Conservation (phyloP, 2,113 vertebrate species). For the Paedocypris sp. region DNA sequence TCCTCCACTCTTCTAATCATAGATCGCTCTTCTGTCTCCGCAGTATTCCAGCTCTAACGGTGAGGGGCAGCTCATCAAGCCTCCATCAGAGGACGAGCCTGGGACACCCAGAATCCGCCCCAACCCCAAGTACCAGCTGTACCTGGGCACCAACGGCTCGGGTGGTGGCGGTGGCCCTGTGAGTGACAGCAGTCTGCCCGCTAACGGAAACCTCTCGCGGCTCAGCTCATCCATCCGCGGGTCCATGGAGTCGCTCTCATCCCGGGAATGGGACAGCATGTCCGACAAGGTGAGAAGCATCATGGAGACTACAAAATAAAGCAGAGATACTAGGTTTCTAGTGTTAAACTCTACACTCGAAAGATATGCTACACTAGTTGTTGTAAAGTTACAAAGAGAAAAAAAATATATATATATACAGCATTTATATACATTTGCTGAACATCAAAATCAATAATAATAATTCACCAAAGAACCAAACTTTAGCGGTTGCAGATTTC, state of each 20-base stretch:
- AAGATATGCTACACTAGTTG: too few relatives aligned
- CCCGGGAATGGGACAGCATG: conserved; percentile 53
- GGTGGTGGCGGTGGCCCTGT: conserved; percentile 39
- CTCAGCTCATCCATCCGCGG: conserved; percentile 37
- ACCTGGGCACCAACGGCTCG: conserved; percentile 37
- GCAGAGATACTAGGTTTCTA: background rate
- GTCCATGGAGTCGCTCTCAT: conserved; percentile 58
- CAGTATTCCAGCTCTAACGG: conserved; percentile 52
- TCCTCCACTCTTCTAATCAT: too few relatives aligned
- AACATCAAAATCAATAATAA: too few relatives aligned
- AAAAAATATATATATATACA: too few relatives aligned
- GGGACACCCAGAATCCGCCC: conserved; percentile 27
- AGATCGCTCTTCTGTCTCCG: background rate
- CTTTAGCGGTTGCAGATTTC: too few relatives aligned
- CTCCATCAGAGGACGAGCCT: conserved; percentile 42
- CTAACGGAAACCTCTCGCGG: conserved; percentile 43
- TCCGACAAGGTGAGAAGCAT: conserved; percentile 57
- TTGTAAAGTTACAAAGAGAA: too few relatives aligned
- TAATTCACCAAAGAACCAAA: too few relatives aligned
- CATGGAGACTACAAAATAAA: too few relatives aligned
- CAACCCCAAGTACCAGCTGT: conserved; percentile 62
- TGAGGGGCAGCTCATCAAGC: conserved; percentile 46
- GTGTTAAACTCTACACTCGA: background rate
- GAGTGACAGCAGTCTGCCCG: conserved; percentile 9
- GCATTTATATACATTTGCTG: too few relatives aligned